Evolutionary conservation across 2,888 invertebrate species (phyloP).

Genomic region (Latrodectus hesperus): DNA sequence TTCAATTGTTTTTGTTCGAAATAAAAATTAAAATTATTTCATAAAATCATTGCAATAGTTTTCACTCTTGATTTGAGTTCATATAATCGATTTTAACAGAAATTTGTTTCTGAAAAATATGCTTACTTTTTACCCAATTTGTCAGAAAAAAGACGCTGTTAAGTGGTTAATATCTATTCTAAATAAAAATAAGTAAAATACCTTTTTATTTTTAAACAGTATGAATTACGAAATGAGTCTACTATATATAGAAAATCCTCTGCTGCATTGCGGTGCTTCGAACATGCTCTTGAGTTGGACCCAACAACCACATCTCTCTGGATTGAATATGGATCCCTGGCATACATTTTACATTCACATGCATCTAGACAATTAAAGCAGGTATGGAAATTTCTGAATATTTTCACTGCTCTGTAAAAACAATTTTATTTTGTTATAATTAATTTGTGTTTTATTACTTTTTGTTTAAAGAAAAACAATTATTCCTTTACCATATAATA

Average conservation of each 20-base stretch:
- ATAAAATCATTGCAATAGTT: too few species aligned
- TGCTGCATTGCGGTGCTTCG: conserved; percentile 86
- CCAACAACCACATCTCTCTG: conserved; percentile 83
- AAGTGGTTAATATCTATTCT: too few species aligned
- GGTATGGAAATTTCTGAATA: conserved; percentile 76
- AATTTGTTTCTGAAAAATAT: too few species aligned
- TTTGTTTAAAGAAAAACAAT: background rate
- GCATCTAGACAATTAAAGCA: conserved; percentile 89
- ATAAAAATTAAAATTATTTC: too few species aligned
- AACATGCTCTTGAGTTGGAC: conserved; percentile 85
- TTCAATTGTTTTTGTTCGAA: too few species aligned
- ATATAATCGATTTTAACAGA: too few species aligned
- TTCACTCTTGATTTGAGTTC: too few species aligned
- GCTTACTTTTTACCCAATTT: too few species aligned
- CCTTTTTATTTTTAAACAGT: conserved; percentile 58
- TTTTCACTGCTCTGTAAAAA: too few species aligned
- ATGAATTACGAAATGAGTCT: conserved; percentile 74
- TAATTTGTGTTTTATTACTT: background rate
- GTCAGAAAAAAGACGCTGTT: too few species aligned
- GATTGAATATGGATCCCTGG: conserved; percentile 93
- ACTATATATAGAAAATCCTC: conserved; percentile 77
- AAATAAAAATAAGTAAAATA: background rate
- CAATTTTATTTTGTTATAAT: too few species aligned
- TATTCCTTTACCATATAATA: background rate
- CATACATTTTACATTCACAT: conserved; percentile 91